Evolutionary conservation across 1,140 invertebrate genomes (phyloP), one percentile per base, ranked within the genome.

Genomic region (Cataglyphis hispanica): DNA sequence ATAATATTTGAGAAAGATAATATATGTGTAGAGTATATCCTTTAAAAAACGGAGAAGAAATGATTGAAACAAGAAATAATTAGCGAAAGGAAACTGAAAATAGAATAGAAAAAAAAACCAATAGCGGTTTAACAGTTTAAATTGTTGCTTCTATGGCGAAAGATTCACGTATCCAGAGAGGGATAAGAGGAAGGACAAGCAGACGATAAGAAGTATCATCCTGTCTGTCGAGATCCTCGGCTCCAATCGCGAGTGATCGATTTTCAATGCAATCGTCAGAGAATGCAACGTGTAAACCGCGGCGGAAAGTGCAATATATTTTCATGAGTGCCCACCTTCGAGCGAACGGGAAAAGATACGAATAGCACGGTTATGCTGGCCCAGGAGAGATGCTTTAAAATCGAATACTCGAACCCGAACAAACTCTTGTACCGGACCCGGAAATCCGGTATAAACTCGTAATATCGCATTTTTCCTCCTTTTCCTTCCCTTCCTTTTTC

Each of bases 231-330:
- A 69, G 76, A 81, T 88, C 61, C 78, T 58, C 77, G 87, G 43
- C 89, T 92, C 89, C 91, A 93, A 94, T 93, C 88, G 89, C 27
- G 27, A 53, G 34, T 90, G 91, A 94, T 94, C 92, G 93, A 94
- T 94, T 94, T 94, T 92, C 92, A 93, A 94, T 94, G 92, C 93
- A 94, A 94, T 94, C 93, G 92, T 93, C 89, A 92, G 92, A 93
- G 92, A 93, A 93, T 94, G 93, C 90, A 91, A 93, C 87, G 92
- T 93, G 93, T 93, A 93, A 94, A 93, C 93, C 91, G 87, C 90
- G 88, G 70, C 70, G 85, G 88, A 90, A 93, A 93, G 90, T 92
- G 92, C 92, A 94, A 94, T 94, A 94, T 94, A 93, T 91, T 93
- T 93, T 93, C 91, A 93, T 93, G 93, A 94, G 93, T 93, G 86